phyloP scores from a whole-genome alignment of 2,797 vertebrate species.

The Propithecus deckenii region DNA sequence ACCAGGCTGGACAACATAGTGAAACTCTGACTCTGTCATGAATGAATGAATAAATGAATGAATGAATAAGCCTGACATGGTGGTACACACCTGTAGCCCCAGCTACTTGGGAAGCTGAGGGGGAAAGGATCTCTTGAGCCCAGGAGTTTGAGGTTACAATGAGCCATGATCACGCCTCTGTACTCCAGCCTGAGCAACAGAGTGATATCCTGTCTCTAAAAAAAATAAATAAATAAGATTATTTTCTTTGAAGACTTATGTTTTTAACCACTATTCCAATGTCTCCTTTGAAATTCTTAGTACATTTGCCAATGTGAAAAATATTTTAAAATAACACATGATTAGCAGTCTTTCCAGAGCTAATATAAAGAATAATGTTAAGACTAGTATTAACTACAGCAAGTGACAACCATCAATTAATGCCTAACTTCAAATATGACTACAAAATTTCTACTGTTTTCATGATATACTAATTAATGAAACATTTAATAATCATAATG shows the following conservation, averaged over 20 bases:
- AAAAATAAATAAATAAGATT: background rate
- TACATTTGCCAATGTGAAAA: background rate
- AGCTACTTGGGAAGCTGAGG: background rate
- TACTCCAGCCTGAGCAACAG: background rate
- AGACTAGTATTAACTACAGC: background rate
- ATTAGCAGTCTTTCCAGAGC: conserved; percentile 2
- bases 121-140: background rate
- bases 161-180: background rate
- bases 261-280: background rate
- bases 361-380: background rate
- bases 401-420: background rate
- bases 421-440: background rate
- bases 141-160: background rate
- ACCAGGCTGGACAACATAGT: background rate
- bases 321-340: background rate
- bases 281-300: background rate
- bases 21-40: background rate
- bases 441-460: conserved; percentile 19
- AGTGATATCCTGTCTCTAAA: background rate
- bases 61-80: background rate
- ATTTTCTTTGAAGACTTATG: background rate
- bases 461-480: background rate
- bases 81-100: background rate
- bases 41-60: background rate
- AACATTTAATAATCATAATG: background rate